These are phyloP conservation scores for Ranitomeya imitator DNA, from an alignment of 2,113 vertebrate species.

Conservation along the genomic window DNA sequence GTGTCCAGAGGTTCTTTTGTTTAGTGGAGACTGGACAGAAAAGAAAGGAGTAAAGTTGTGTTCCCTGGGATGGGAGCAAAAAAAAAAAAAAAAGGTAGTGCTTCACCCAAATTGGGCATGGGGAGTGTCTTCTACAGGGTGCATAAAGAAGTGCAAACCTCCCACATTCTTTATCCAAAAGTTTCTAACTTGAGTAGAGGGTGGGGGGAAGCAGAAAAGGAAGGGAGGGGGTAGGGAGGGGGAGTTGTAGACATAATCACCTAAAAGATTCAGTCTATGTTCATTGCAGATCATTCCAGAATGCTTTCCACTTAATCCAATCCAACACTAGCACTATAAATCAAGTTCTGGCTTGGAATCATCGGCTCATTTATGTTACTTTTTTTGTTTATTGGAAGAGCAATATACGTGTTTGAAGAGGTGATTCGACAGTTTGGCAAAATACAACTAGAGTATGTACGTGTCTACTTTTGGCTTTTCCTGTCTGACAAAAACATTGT, in stretches of 20 bases:
- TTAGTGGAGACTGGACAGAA: constrained; percentile 66
- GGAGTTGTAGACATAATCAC: constrained; percentile 57
- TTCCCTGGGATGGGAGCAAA: constrained; percentile 75
- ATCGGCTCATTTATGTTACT: background rate
- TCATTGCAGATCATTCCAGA: background rate
- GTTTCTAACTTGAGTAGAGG: constrained; percentile 56
- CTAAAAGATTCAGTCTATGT: constrained; percentile 16
- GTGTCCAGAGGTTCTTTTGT: constrained; percentile 75
- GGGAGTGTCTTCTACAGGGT: constrained; percentile 72
- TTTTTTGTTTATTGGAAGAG: constrained; percentile 1
- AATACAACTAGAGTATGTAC: background rate
- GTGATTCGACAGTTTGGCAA: background rate
- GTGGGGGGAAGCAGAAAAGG: constrained; percentile 40
- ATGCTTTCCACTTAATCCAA: background rate
- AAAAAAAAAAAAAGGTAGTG: constrained; percentile 60
- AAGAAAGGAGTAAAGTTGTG: constrained; percentile 74
- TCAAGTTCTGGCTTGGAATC: background rate
- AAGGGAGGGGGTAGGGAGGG: constrained; percentile 58
- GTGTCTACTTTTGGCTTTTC: background rate
- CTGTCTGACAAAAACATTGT: background rate
- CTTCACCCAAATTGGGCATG: constrained; percentile 78
- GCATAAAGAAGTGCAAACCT: constrained; percentile 72
- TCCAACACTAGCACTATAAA: background rate
- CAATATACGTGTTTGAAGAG: constrained; percentile 10
- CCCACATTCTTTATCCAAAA: constrained; percentile 74